These are phyloP conservation scores for Drosophila santomea DNA, from an alignment of 1,140 invertebrate species.

Conservation along the genomic window DNA sequence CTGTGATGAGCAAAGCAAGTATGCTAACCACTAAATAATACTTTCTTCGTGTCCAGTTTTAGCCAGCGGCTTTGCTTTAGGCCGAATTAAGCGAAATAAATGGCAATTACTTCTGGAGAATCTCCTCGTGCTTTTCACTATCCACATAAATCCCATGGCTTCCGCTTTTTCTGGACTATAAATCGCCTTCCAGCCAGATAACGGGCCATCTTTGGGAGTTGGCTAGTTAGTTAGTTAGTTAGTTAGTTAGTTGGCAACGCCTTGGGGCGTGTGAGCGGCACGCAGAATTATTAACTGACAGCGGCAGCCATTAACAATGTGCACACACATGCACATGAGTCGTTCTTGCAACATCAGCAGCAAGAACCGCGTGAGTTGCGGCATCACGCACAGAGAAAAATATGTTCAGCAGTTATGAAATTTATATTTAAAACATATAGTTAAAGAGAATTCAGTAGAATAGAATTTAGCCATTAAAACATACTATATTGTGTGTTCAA, in stretches of 20 bases:
- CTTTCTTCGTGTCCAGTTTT: neutral
- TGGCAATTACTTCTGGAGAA: slow-evolving; percentile 4
- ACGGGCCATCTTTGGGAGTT: slow-evolving; percentile 35
- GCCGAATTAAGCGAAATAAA: slow-evolving; percentile 2
- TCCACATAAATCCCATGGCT: slow-evolving; percentile 1
- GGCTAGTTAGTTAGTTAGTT: slow-evolving; percentile 29
- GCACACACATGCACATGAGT: slow-evolving; percentile 35
- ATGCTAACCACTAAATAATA: too few species aligned
- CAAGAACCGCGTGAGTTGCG: slow-evolving; percentile 4
- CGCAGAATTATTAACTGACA: slow-evolving; percentile 63
- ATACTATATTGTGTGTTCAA: too few species aligned
- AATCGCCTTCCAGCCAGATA: slow-evolving; percentile 35
- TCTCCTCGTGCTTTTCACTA: neutral
- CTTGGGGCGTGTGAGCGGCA: slow-evolving; percentile 50
- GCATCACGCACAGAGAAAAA: slow-evolving; percentile 1
- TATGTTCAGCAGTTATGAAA: neutral
- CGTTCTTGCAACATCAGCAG: slow-evolving; percentile 45
- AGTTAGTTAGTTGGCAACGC: slow-evolving; percentile 44
- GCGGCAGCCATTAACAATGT: slow-evolving; percentile 24
- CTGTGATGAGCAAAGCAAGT: too few species aligned
- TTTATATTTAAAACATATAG: too few species aligned
- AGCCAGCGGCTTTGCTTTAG: neutral
- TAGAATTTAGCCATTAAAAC: too few species aligned
- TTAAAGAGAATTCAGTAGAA: too few species aligned
- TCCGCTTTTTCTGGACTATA: slow-evolving; percentile 30